These are phyloP conservation scores for Himalopsyche kuldschensis DNA, from an alignment of 2,888 invertebrate genomes.

Conservation along the genomic window DNA sequence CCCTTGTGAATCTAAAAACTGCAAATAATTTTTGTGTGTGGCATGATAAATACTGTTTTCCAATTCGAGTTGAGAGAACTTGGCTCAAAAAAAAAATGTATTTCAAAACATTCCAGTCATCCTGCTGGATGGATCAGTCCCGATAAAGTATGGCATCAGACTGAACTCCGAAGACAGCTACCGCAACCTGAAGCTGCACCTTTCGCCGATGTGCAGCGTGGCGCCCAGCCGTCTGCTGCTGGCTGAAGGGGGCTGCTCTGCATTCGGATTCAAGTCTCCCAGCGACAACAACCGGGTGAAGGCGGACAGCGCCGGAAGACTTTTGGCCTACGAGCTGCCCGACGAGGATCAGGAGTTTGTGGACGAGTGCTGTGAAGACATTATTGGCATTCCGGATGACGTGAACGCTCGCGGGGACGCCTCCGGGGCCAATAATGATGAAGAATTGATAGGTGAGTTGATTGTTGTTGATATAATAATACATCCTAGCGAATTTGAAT, in stretches of 20 bases:
- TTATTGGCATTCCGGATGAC: slow-evolving; percentile 31
- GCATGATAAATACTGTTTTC: too few species aligned
- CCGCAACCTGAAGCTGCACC: slow-evolving; percentile 71
- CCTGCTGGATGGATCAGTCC: slow-evolving; percentile 78
- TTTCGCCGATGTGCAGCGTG: slow-evolving; percentile 66
- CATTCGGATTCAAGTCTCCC: slow-evolving; percentile 49
- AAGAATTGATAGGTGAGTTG: neutral
- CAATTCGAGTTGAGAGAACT: too few species aligned
- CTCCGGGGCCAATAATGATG: slow-evolving; percentile 9
- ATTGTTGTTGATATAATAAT: too few species aligned
- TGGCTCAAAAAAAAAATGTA: neutral
- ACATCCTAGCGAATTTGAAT: too few species aligned
- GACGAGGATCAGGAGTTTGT: neutral
- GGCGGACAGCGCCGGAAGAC: slow-evolving; percentile 48
- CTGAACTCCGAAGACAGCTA: slow-evolving; percentile 83
- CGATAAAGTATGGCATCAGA: slow-evolving; percentile 81
- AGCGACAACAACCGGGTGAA: slow-evolving; percentile 55
- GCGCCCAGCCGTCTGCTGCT: slow-evolving; percentile 64
- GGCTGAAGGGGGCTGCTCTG: slow-evolving; percentile 73
- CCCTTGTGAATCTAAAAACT: too few species aligned
- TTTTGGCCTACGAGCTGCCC: neutral
- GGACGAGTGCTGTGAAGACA: neutral
- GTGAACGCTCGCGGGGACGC: slow-evolving; percentile 27
- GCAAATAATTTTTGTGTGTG: too few species aligned
- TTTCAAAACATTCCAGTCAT: slow-evolving; percentile 60